These are phyloP conservation scores for Ivindomyrus marchei DNA, from an alignment of 2,113 vertebrate species.

Conservation along the genomic window DNA sequence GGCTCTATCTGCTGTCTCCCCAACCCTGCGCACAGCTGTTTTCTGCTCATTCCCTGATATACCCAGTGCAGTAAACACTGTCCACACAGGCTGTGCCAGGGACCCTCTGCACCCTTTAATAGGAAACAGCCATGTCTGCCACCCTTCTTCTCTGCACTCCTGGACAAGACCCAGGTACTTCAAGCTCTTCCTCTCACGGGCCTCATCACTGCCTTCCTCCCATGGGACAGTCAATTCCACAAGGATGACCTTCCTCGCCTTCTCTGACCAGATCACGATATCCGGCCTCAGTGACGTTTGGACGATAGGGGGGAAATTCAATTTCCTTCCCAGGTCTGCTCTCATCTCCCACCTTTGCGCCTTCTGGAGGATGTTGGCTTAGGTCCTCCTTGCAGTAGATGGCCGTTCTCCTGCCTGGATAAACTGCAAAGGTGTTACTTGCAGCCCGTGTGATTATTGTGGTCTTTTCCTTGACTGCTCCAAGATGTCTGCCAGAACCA, in stretches of 20 bases:
- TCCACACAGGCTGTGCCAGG: not conserved
- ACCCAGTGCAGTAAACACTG: not conserved
- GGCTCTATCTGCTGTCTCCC: not conserved
- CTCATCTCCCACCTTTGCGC: not conserved
- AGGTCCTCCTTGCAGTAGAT: not conserved
- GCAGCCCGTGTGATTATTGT: not conserved
- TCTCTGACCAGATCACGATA: not conserved
- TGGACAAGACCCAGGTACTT: not conserved
- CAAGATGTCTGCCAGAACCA: not conserved
- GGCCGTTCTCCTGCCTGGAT: not conserved
- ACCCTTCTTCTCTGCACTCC: not conserved
- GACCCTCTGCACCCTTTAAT: not conserved
- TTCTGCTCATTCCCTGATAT: no score
- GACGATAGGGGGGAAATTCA: not conserved
- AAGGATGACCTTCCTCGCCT: not conserved
- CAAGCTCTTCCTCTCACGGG: not conserved
- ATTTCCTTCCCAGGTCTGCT: not conserved
- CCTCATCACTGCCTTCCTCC: not conserved
- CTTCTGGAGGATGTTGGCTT: not conserved
- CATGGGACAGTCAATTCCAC: not conserved
- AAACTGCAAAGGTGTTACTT: not conserved
- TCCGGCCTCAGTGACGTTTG: not conserved
- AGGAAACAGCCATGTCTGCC: not conserved
- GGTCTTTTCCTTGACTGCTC: not conserved
- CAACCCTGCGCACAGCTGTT: no score